Evolutionary conservation across 2,888 invertebrate species (phyloP), one percentile per base, ranked within the genome.

Genomic region (Tipula vernalis): DNA sequence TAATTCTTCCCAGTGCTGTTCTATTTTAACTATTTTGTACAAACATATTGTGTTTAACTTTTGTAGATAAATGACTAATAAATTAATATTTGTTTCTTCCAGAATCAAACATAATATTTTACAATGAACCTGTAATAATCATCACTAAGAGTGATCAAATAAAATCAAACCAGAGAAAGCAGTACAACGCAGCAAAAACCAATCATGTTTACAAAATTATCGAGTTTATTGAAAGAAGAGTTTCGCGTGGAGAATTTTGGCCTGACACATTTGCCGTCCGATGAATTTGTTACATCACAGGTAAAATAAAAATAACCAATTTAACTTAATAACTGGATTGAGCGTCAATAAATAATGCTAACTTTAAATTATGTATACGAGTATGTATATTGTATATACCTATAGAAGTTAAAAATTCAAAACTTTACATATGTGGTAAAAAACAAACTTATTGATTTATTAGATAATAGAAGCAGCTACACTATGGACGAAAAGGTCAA

Each of bases 251-350:
- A 90, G 42, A 89, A 90, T 86, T 91, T 91, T 87, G 91, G 91
- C 6, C 91, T 91, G 47, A 89, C 91, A 87, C 91, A 91, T 87
- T 88, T 89, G 83, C 90, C 90, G n/a, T 90, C 91, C 47, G 90
- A 91, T 89, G 90, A 91, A 88, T 91, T 91, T 88, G 91, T 91
- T 47, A 91, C 90, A 87, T 91, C 91, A 3, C 91, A 91, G 89
- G 91, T 91, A 88, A 71, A 57, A 6, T 51, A 51, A 15, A 18
- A 57, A 6, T 51, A 51, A 15, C 5, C 51, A n/a, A 51, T 0
- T 5, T 15, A 1, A 5, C 6, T 51, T 15, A 39, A 39, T 57
- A 18, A 15, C 51, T 57, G 15, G 36, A 83, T 83, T 39, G 6
- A 39, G 39, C 39, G 3, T 39, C 6, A 39, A 39, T 39, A 39